phyloP scores from a whole-genome alignment of 2,797 vertebrate genomes.

The Limnodromus scolopaceus region DNA sequence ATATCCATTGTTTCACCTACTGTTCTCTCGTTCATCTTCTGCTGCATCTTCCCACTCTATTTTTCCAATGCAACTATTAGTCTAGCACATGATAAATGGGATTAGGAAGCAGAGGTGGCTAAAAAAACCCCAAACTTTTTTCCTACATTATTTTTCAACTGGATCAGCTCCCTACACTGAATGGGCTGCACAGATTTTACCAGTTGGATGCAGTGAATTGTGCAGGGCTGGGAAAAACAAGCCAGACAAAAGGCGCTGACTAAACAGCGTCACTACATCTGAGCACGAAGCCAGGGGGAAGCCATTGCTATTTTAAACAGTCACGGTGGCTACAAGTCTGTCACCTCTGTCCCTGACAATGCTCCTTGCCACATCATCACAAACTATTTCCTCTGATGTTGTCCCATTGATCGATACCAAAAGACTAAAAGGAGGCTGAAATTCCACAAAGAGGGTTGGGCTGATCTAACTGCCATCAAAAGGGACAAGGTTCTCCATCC shows the following conservation, averaged over 20 bases:
- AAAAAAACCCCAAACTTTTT: background rate
- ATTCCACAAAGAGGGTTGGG: background rate
- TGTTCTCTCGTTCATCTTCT: background rate
- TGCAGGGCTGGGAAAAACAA: background rate
- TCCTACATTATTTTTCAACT: background rate
- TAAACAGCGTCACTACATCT: background rate
- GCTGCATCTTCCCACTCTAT: background rate
- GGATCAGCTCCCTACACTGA: background rate
- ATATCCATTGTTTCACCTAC: background rate
- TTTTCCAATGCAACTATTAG: background rate
- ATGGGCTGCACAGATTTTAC: background rate
- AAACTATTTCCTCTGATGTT: background rate
- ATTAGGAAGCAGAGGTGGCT: background rate
- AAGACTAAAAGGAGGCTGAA: background rate
- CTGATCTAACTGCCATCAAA: background rate
- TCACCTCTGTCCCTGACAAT: background rate
- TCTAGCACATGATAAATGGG: background rate
- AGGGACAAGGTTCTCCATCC: background rate
- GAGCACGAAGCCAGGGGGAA: background rate
- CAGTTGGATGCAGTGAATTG: background rate
- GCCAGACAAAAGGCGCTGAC: background rate
- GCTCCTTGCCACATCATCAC: background rate
- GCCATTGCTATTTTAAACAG: background rate
- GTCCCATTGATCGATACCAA: background rate
- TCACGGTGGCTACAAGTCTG: background rate